Evolutionary conservation across 2,888 invertebrate species (phyloP), one percentile per base, ranked within the genome.

Genomic region (Pollenia labialis): DNA sequence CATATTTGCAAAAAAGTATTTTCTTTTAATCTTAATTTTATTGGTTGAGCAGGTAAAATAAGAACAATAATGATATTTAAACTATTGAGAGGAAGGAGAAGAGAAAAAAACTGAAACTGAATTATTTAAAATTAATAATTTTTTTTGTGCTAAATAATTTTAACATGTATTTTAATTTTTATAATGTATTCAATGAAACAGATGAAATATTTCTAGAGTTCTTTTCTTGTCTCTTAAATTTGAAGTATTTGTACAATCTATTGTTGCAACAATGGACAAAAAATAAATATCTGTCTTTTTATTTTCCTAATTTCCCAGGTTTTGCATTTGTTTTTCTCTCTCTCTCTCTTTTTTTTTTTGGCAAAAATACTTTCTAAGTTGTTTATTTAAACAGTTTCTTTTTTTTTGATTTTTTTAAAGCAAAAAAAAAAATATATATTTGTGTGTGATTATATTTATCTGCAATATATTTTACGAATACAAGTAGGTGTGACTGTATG

Each of bases 161-260:
- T 71, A 71, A 52, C 1, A 60, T 52, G n/a, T 32, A 44, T 79
- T 76, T 32, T 44, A 52, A 46, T 58, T 72, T 64, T 66, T 50
- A 60, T 60, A 62, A 62, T 48, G 14, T 40, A 72, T 48, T 52
- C 54, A 72, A 81, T 72, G 32, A 72, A 56, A 64, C 44, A 62
- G 10, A 52, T 32, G 44, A 40, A 79, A 71, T 60, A 48, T n/a
- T 12, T 58, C 7, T 16, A 32, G 9, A 12, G 14, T 52, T 54
- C 42, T 64, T 42, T 48, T 42, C 8, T 75, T 44, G 32, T 8
- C 50, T 48, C 8, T 62, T 75, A n/a, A 2, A 60, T 50, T 75
- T 23, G n/a, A 62, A 50, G 50, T 50, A 11, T 62, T 40, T 12
- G n/a, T 50, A 6, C n/a, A n/a, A 48, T 32, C 6, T 18, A 12